phyloP scores from a whole-genome alignment of 1,140 invertebrate species.

The Diplogasteroides magnus region DNA sequence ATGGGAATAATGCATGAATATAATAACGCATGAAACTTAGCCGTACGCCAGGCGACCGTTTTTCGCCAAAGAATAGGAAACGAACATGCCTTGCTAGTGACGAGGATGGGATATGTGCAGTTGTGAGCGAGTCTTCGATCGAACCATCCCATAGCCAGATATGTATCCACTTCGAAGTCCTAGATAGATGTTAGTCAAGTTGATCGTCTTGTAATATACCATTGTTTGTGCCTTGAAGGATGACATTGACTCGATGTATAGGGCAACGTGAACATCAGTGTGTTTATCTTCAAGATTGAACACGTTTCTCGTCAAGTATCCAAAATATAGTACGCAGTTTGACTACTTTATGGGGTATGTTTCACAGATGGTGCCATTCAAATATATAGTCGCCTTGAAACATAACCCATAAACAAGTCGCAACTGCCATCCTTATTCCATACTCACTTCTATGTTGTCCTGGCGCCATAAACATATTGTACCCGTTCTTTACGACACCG shows the following conservation, averaged over 20 bases:
- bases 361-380: too few relatives aligned
- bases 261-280: conserved; percentile 49
- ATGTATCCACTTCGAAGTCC: conserved; percentile 55
- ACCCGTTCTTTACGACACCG: conserved; percentile 43
- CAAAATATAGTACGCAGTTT: too few relatives aligned
- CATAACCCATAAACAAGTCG: too few relatives aligned
- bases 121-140: conserved; percentile 51
- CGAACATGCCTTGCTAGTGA: conserved; percentile 42
- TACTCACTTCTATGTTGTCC: conserved; percentile 43
- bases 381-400: too few relatives aligned
- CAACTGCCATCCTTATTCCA: too few relatives aligned
- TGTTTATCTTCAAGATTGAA: conserved; percentile 32
- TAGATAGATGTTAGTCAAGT: conserved; percentile 12
- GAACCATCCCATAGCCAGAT: conserved; percentile 54
- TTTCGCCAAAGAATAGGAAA: too few relatives aligned
- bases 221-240: conserved; percentile 55
- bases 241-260: conserved; percentile 55
- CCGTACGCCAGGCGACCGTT: too few relatives aligned
- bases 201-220: conserved; percentile 17
- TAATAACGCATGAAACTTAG: conserved; percentile 7
- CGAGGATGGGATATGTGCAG: conserved; percentile 52
- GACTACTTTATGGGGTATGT: too few relatives aligned
- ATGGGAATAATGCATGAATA: conserved; percentile 27
- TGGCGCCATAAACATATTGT: conserved; percentile 54
- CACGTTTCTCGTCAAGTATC: conserved; percentile 11